Evolutionary conservation across 2,888 invertebrate species (phyloP), one percentile per base, ranked within the genome.

Genomic region (Cactoblastis cactorum): DNA sequence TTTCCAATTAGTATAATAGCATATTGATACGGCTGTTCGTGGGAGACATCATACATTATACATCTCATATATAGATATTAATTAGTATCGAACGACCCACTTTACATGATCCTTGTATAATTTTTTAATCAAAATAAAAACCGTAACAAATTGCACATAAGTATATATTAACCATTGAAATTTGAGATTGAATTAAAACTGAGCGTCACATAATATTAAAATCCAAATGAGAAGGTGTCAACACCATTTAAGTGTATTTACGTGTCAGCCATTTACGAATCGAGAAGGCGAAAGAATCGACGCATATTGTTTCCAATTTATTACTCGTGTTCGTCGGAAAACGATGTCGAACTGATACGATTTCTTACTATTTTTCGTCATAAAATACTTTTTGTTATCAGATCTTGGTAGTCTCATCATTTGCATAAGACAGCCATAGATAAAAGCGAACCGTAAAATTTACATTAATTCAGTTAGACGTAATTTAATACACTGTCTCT

Each of bases 191-290:
- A 70, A 70, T 71, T 71, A 67, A 71, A 74, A 64, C 52, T 55
- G 64, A 65, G 61, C 46, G 61, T 62, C 58, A 59, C 61, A 69
- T 70, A 69, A 71, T 71, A 69, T 15, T 70, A 62, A 64, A 64
- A 67, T 56, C 59, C 63, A 62, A 69, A 74, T 72, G 70, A 73
- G 70, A 56, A 67, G 62, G 54, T 58, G 66, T 61, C 64, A 63
- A 66, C 65, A 65, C 63, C 58, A 59, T 67, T 70, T 74, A 74
- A 77, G 75, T 76, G 72, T 71, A 67, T 77, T 74, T 73, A 73
- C 71, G 66, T 80, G 78, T 78, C 65, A 69, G 58, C 61, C 63
- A 61, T 60, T 57, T 55, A 58, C 53, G 53, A 56, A 56, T 65
- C 60, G 62, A 59, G 62, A 60, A 63, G 61, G 33, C 58, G 56